A percentile compares a stretch with the other conserved stretches of the same genome.
phyloP scores from a whole-genome alignment of 2,797 vertebrate genomes.

The Serranus cabrilla region DNA sequence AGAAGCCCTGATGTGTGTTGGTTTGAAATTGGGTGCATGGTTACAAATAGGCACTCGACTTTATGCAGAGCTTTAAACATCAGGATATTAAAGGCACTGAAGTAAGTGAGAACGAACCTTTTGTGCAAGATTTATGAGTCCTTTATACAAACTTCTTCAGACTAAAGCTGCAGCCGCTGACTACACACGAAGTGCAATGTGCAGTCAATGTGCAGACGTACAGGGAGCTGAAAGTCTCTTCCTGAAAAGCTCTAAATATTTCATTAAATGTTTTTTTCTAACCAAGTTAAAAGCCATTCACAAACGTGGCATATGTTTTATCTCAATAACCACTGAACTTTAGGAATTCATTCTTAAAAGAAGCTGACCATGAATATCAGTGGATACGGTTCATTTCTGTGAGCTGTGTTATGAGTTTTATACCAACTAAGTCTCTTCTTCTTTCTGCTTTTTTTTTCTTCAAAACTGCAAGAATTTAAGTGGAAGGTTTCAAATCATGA shows the following conservation, averaged over 20 bases:
- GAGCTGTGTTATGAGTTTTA: neutral
- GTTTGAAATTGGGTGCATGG: neutral
- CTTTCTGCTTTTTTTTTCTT: neutral
- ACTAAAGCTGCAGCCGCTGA: neutral
- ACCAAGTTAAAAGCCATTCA: neutral
- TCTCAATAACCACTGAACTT: conserved; percentile 22
- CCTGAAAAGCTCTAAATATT: conserved; percentile 25
- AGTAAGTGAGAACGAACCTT: conserved; percentile 3
- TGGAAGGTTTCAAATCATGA: neutral
- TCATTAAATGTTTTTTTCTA: conserved; percentile 16
- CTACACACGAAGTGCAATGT: neutral
- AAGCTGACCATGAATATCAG: conserved; percentile 18
- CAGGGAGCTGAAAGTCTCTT: conserved; percentile 8
- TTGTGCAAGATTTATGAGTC: conserved; percentile 48
- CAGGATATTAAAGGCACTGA: conserved; percentile 15
- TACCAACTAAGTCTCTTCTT: neutral
- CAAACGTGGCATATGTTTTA: conserved; percentile 6
- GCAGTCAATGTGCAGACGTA: neutral
- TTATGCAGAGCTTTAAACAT: conserved; percentile 14
- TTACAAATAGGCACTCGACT: neutral
- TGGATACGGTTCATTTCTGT: conserved; percentile 12
- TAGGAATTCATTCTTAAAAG: conserved; percentile 23
- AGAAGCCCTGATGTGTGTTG: neutral
- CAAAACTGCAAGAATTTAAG: neutral
- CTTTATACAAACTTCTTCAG: conserved; percentile 44